Conservation (phyloP, 2,113 vertebrate genomes). For the Cercocebus atys region DNA sequence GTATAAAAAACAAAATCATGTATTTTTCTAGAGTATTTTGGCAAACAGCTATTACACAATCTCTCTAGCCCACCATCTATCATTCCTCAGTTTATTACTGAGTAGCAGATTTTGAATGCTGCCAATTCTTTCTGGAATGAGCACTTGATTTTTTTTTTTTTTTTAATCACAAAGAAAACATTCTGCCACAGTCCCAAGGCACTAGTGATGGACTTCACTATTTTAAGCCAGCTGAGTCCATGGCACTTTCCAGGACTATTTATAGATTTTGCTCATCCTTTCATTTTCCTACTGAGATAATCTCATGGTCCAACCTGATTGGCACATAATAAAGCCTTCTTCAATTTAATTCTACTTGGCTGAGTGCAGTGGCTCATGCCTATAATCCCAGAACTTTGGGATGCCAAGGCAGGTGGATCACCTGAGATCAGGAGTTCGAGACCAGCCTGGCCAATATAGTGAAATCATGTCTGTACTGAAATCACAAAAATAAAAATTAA, state of each 20-base stretch:
- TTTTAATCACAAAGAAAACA: conserved; percentile 24
- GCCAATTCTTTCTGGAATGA: neutral
- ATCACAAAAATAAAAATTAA: too few species aligned
- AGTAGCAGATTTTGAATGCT: neutral
- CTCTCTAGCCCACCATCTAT: too few species aligned
- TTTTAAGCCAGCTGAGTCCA: neutral
- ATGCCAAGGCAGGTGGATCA: too few species aligned
- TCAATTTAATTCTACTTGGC: neutral
- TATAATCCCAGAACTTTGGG: too few species aligned
- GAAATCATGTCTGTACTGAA: too few species aligned
- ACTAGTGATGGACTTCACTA: neutral
- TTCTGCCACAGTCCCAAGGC: neutral
- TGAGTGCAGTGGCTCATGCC: too few species aligned
- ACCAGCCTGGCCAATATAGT: too few species aligned
- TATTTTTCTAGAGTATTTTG: neutral
- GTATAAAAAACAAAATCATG: neutral
- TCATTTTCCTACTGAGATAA: conserved; percentile 6
- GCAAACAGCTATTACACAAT: neutral
- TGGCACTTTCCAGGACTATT: neutral
- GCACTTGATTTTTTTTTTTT: neutral
- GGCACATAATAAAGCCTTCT: neutral
- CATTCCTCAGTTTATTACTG: neutral
- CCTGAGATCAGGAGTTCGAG: too few species aligned
- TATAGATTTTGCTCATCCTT: neutral
- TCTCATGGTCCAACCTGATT: neutral